A percentile compares a stretch with the other conserved stretches of the same genome.
These are phyloP conservation scores for Sorex maritimensis DNA, from an alignment of 2,797 vertebrate genomes.

Conservation along the genomic window DNA sequence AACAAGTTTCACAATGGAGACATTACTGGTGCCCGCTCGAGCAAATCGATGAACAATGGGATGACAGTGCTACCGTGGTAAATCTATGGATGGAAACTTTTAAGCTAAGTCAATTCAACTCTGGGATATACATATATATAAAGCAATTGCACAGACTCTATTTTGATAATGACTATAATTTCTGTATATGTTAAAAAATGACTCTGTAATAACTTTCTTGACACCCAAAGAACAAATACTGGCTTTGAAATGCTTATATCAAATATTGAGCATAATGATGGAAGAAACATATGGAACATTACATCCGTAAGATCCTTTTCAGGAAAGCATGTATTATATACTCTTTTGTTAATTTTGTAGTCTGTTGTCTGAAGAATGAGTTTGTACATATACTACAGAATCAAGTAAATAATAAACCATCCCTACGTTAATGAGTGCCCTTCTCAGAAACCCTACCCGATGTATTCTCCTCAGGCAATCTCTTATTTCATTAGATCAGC, in stretches of 20 bases:
- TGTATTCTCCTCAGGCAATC: no score
- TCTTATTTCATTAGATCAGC: neutral
- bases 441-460: no score
- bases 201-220: neutral
- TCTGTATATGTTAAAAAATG: neutral
- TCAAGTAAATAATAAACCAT: neutral
- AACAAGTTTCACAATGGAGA: no score
- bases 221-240: neutral
- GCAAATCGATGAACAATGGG: no score
- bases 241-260: neutral
- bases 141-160: no score
- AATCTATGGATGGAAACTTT: neutral
- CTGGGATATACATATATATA: neutral
- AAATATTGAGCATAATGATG: neutral
- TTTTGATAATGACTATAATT: neutral
- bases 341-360: neutral
- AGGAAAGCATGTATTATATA: neutral
- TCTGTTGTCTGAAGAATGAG: neutral
- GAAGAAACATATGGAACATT: neutral
- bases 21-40: no score
- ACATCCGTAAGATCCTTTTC: slow-evolving; percentile 13
- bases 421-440: neutral
- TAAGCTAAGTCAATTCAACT: neutral
- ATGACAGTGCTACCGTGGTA: no score
- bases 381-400: neutral